Base-by-base conservation (phyloP, 1,140 invertebrate species). In the Temnothorax curvispinosus region DNA sequence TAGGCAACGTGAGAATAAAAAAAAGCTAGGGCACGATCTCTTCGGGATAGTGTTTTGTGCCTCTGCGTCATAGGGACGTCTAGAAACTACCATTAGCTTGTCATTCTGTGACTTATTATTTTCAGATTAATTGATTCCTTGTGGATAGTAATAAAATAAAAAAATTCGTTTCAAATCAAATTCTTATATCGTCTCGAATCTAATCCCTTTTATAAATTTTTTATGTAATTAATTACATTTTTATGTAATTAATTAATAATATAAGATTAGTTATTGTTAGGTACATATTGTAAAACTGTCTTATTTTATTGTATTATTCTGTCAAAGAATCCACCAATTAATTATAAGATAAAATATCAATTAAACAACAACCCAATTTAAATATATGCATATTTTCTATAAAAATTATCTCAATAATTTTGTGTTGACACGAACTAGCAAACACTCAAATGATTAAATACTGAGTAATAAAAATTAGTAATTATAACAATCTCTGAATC, bases 11-110 rank as follows among this genome's bases (percentile, higher is more conserved):
- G 87, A 89, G 91, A 91, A 92, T 92, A 87, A 87, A 91, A 91
- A 92, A 91, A 92, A 89, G 32, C 50, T 87, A 87, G 92, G 91
- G 92, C 93, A 93, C 93, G 88, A 92, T 92, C 88, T 90, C 81
- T 72, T 89, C 67, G 52, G 90, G 87, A 74, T 86, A 91, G 90
- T 76, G 88, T 90, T 92, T 74, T 86, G 88, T 92, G 90, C 84
- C 82, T 82, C 50, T 32, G 62, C 58, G 44, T 76, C 38, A 54
- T 78, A 74, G 71, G 54, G 58, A 81, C 21, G 81, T 47, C 56
- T 54, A 64, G 47, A 60, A 67, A 38, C 44, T 27, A 35, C 71
- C 69, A 54, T 74, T 60, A 35, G 7, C 5, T 13, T 81, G 62
- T 41, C 64, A 56, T 13, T 44, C 13, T 7, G n/a, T 74, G 54